A percentile compares a stretch with the other conserved stretches of the same genome.
Conservation (phyloP, 2,113 vertebrate species). For the Choloepus hoffmanni region DNA sequence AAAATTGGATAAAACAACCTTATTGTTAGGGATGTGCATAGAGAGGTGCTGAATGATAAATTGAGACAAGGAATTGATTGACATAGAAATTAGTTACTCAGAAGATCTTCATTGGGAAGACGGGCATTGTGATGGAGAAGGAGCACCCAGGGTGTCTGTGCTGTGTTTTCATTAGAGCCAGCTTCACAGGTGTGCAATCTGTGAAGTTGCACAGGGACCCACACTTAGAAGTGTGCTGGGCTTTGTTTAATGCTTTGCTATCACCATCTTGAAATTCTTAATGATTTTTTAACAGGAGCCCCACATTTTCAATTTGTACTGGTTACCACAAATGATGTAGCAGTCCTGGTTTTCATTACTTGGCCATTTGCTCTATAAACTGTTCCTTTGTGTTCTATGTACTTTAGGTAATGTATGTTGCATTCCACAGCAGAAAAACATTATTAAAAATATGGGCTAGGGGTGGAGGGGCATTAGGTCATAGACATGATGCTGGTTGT, state of each 20-base stretch:
- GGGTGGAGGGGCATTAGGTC: not conserved
- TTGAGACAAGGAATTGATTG: not conserved
- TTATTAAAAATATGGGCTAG: not conserved
- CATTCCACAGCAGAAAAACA: not conserved
- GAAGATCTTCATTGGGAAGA: not conserved
- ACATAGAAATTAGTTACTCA: not conserved
- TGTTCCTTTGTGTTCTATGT: not conserved
- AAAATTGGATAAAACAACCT: not conserved
- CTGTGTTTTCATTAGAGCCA: too few species aligned
- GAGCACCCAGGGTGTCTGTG: fast-evolving
- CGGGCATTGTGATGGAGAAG: fast-evolving
- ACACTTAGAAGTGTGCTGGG: not conserved
- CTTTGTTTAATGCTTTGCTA: not conserved
- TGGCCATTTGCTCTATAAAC: not conserved
- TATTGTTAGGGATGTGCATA: not conserved
- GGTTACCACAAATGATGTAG: not conserved
- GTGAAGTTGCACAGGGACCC: fast-evolving
- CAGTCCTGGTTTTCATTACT: not conserved
- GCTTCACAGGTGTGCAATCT: not conserved
- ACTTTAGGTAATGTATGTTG: not conserved
- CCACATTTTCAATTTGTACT: not conserved
- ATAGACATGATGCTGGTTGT: not conserved
- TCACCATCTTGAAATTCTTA: not conserved
- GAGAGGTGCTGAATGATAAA: not conserved
- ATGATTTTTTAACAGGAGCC: not conserved